A percentile compares a stretch with the other conserved stretches of the same genome.
These are phyloP conservation scores for Cettia cetti DNA, from an alignment of 2,113 vertebrate species.

Conservation along the genomic window DNA sequence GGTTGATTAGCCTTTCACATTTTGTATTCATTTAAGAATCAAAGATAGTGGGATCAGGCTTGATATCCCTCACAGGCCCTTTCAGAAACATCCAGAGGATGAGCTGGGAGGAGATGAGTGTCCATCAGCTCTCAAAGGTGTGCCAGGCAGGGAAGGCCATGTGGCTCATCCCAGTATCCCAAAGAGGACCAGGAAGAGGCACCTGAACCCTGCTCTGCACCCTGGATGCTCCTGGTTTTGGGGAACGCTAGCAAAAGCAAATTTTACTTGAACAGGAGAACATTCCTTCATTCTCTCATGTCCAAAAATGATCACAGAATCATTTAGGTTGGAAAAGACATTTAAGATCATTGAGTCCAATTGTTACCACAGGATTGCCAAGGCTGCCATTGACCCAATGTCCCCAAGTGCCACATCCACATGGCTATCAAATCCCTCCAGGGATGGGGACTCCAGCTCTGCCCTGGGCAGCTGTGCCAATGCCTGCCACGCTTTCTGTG, in stretches of 20 bases:
- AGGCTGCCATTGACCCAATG: neutral
- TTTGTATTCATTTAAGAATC: neutral
- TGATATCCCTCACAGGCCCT: neutral
- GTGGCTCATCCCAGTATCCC: neutral
- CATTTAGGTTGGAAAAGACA: neutral
- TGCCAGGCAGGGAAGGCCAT: neutral
- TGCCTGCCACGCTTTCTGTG: neutral
- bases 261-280: neutral
- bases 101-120: neutral
- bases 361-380: rapidly evolving
- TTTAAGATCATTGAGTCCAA: neutral
- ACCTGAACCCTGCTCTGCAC: neutral
- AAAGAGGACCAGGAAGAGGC: neutral
- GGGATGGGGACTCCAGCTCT: neutral
- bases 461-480: neutral
- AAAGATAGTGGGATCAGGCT: neutral
- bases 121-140: neutral
- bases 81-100: neutral
- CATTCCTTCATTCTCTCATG: neutral
- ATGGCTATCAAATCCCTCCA: neutral
- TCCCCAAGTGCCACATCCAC: neutral
- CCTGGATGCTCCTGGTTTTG: neutral
- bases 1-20: neutral
- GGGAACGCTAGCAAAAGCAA: rapidly evolving
- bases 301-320: neutral